phyloP scores from a whole-genome alignment of 2,113 vertebrate genomes.

The Bujurquina vittata region DNA sequence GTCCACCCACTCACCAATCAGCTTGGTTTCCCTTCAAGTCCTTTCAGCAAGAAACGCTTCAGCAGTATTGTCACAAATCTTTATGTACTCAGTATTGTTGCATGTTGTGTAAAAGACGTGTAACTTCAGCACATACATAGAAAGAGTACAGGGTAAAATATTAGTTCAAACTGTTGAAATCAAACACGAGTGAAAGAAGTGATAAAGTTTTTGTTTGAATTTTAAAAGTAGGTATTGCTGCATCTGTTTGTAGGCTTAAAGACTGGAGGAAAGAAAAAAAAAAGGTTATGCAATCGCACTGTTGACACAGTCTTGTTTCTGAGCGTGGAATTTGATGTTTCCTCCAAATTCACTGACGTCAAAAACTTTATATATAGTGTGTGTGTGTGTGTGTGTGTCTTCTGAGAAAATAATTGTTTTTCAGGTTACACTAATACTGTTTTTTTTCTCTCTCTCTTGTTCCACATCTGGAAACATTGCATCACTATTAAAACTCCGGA shows the following conservation, averaged over 20 bases:
- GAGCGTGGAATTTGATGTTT: not conserved
- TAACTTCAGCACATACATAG: not conserved
- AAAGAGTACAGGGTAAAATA: not conserved
- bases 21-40: not conserved
- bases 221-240: not conserved
- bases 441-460: slow-evolving; percentile 19
- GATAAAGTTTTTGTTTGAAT: not conserved
- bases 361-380: not conserved
- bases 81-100: not conserved
- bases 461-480: slow-evolving; percentile 85
- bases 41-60: not conserved
- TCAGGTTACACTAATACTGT: not conserved
- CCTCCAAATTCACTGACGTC: not conserved
- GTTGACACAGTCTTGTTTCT: not conserved
- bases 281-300: not conserved
- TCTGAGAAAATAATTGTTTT: slow-evolving; percentile 8
- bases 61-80: not conserved
- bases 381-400: not conserved
- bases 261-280: not conserved
- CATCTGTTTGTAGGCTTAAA: not conserved
- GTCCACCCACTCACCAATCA: slow-evolving; percentile 21
- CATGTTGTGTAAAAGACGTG: not conserved
- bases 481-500: slow-evolving; percentile 76
- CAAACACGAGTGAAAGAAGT: not conserved
- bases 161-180: not conserved